Conservation (phyloP, 2,888 invertebrate genomes). For the Agriopis marginaria region DNA sequence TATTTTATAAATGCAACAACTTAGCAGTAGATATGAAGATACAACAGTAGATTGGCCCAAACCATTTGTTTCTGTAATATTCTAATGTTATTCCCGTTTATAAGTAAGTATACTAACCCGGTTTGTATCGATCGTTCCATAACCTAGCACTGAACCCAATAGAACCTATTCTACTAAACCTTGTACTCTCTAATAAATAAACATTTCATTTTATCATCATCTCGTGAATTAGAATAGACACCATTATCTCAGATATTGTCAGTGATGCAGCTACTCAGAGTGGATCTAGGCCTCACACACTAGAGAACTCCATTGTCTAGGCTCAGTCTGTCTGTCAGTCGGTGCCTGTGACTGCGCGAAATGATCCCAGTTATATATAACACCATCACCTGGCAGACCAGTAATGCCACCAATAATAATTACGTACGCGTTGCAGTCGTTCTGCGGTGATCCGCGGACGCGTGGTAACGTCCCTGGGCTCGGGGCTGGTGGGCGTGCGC, state of each 20-base stretch:
- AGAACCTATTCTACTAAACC: not conserved
- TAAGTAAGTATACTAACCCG: too few species aligned
- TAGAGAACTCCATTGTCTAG: not conserved
- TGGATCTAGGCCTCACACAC: not conserved
- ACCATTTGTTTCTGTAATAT: not conserved
- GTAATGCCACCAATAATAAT: not conserved
- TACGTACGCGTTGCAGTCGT: constrained; percentile 88
- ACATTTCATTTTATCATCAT: not conserved
- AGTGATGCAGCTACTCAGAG: not conserved
- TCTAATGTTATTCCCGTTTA: not conserved
- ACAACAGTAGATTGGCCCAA: constrained; percentile 8
- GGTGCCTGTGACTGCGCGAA: not conserved
- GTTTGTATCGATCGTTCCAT: not conserved
- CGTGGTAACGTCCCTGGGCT: constrained; percentile 95
- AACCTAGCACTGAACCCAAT: constrained; percentile 1
- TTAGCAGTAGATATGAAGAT: constrained; percentile 5
- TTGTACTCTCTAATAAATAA: not conserved
- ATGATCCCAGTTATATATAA: not conserved
- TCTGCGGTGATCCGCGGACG: constrained; percentile 98
- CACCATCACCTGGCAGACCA: not conserved
- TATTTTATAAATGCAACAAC: not conserved
- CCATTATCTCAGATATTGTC: not conserved
- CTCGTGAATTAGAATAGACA: not conserved
- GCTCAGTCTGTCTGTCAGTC: not conserved
- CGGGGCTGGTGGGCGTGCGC: constrained; percentile 97